phyloP scores from a whole-genome alignment of 2,888 invertebrate species.

The Miltochrista miniata region DNA sequence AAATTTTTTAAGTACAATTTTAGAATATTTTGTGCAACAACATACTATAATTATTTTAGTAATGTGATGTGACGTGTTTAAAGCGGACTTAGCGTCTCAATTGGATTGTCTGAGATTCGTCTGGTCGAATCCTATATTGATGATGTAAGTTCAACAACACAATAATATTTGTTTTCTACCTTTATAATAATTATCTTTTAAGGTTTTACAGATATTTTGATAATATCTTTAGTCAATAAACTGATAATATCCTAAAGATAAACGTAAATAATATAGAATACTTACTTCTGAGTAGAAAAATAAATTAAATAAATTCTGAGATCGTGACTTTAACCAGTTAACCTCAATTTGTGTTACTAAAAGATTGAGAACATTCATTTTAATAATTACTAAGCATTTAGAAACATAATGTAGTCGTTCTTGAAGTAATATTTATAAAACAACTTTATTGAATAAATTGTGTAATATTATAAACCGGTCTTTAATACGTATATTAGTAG shows the following conservation, averaged over 20 bases:
- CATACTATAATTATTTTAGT: slow-evolving; percentile 38
- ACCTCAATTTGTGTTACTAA: background rate
- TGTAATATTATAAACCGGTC: no score
- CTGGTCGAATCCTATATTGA: slow-evolving; percentile 49
- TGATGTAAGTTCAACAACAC: slow-evolving; percentile 49
- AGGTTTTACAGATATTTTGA: no score
- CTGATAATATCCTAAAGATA: no score
- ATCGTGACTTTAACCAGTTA: slow-evolving; percentile 1
- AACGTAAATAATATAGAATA: background rate
- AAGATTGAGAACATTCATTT: background rate
- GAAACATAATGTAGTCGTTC: background rate
- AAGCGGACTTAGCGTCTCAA: slow-evolving; percentile 44
- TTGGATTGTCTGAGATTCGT: slow-evolving; percentile 58
- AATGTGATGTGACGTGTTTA: slow-evolving; percentile 53
- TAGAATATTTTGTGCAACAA: slow-evolving; percentile 14
- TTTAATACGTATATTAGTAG: no score
- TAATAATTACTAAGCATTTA: background rate
- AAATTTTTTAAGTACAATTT: slow-evolving; percentile 27
- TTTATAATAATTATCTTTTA: background rate
- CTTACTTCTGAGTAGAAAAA: background rate
- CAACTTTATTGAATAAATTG: no score
- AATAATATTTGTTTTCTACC: background rate
- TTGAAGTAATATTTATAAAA: no score
- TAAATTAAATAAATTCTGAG: background rate
- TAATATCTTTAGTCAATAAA: background rate